Evolutionary conservation across 2,113 vertebrate genomes (phyloP), one percentile per base, ranked within the genome.

Genomic region (Heterochromis multidens): DNA sequence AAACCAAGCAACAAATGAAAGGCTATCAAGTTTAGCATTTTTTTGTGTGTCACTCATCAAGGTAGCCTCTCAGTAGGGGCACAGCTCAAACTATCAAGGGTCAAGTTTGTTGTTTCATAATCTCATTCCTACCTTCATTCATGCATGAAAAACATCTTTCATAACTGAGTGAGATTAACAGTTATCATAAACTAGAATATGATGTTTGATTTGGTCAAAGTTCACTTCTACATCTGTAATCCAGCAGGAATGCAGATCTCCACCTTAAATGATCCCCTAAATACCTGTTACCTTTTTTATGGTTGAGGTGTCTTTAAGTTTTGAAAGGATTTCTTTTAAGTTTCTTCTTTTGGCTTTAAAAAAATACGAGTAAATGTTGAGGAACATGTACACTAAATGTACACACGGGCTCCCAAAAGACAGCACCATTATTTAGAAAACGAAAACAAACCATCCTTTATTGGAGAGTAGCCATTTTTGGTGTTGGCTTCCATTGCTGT

Each of bases 401-500:
- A 31, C 27, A 74, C 31, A 19, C 3, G 0, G 27, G 31, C 21
- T n/a, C 17, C 43, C 13, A 72, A 72, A 49, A 29, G 43, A 49
- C 67, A 21, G 23, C 67, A 4, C 25, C 12, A 52, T 52, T 52
- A 52, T 74, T 74, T 52, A 31, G 25, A 31, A 72, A 72, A 70
- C 0, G 0, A 57, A 37, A 56, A 59, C 56, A 83, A 65, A 35
- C 14, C 16, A 79, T 57, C 3, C 33, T 40, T 25, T 16, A 11
- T 58, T 37, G 13, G 60, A 70, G 27, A 7, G 77, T 54, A 19
- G 35, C 29, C 46, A 23, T 89, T 90, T 81, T 82, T 60, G 77
- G 81, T 60, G 37, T 58, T 79, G 23, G 58, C 63, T 46, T 89
- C 81, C 81, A 77, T 89, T 83, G 89, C 86, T 79, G 80, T 90